phyloP scores from a whole-genome alignment of 2,797 vertebrate genomes.

The Atherinosoma microstoma region DNA sequence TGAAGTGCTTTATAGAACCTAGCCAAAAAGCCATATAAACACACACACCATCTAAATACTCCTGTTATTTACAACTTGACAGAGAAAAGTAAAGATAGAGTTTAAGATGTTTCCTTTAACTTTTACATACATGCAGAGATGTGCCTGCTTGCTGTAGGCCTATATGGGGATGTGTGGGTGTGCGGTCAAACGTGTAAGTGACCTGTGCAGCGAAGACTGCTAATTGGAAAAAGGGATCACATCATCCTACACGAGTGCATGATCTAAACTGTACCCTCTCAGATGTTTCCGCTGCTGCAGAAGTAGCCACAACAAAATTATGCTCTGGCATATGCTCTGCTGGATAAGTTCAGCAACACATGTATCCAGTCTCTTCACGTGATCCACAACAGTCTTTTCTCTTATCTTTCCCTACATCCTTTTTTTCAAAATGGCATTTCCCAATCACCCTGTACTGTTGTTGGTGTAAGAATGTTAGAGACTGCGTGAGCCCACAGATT shows the following conservation, averaged over 20 bases:
- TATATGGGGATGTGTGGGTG: constrained; percentile 19
- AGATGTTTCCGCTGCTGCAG: constrained; percentile 53
- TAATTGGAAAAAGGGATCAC: constrained; percentile 66
- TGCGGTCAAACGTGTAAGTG: constrained; percentile 43
- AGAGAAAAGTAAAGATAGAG: not conserved
- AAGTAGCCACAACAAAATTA: constrained; percentile 58
- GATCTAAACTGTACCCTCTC: constrained; percentile 62
- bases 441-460: not conserved
- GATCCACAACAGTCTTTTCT: constrained; percentile 14
- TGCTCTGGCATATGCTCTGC: constrained; percentile 37
- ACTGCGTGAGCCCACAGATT: constrained; percentile 26
- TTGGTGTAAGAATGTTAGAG: constrained; percentile 18
- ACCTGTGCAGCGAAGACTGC: constrained; percentile 35
- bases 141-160: not conserved
- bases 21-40: not conserved
- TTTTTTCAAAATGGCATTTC: constrained; percentile 4
- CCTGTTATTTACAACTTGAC: constrained; percentile 10
- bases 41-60: not conserved
- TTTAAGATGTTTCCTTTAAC: not conserved
- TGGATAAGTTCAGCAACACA: constrained; percentile 26
- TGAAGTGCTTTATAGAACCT: not conserved
- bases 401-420: not conserved
- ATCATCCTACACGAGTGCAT: constrained; percentile 64
- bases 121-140: constrained; percentile 25
- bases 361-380: constrained; percentile 27